Evolutionary conservation across 2,888 invertebrate species (phyloP).

Genomic region (Ctenicera cuprea): DNA sequence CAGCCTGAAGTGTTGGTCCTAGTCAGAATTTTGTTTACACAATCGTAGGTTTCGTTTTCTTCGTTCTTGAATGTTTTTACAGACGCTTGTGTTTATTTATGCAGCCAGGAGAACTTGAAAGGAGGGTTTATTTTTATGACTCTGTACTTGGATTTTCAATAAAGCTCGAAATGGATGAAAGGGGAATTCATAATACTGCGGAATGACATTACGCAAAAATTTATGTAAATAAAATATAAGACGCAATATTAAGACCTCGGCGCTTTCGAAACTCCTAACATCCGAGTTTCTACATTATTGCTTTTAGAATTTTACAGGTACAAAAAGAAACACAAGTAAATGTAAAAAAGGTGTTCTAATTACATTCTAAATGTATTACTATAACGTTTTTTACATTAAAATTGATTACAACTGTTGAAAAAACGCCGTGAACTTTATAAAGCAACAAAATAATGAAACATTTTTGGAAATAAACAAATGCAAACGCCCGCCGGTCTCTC

Average conservation of each 20-base stretch:
- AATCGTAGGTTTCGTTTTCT: not conserved
- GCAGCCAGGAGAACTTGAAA: constrained; percentile 8
- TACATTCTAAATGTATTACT: no score
- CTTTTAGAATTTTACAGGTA: no score
- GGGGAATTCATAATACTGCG: constrained; percentile 9
- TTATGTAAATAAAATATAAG: constrained; percentile 11
- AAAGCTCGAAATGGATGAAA: constrained; percentile 14
- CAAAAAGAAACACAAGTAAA: no score
- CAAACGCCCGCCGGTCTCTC: no score
- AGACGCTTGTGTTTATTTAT: constrained; percentile 14
- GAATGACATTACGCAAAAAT: not conserved
- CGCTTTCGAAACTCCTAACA: no score
- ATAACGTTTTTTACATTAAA: no score
- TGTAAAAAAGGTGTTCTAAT: no score
- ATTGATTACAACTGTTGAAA: no score
- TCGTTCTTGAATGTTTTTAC: not conserved
- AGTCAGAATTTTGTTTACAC: constrained; percentile 19
- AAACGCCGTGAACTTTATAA: no score
- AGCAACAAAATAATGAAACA: no score
- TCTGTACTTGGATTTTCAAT: constrained; percentile 6
- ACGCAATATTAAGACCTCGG: not conserved
- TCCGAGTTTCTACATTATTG: no score
- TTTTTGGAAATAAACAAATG: no score
- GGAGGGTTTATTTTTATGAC: constrained; percentile 17
- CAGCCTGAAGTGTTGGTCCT: constrained; percentile 16